phyloP scores from a whole-genome alignment of 2,797 vertebrate species.

The Pagetopsis macropterus region DNA sequence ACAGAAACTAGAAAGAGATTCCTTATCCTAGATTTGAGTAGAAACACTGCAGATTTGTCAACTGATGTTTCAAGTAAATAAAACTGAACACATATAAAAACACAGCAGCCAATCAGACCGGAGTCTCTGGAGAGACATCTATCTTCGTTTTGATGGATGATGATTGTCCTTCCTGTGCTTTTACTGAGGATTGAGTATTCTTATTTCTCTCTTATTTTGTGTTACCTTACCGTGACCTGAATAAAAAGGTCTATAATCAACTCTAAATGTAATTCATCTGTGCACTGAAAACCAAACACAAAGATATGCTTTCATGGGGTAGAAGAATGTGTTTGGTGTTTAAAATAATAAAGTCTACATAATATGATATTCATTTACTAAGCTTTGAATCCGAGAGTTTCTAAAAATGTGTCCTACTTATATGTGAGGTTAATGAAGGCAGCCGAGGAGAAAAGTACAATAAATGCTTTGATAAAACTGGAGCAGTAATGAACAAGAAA shows the following conservation, averaged over 20 bases:
- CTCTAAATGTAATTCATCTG: not conserved
- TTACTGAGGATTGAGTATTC: not conserved
- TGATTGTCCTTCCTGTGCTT: not conserved
- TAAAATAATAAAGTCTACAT: too few species aligned
- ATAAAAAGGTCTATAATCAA: not conserved
- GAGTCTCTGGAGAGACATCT: not conserved
- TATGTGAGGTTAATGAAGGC: constrained; percentile 39
- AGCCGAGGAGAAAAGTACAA: constrained; percentile 6
- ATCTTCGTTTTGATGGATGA: not conserved
- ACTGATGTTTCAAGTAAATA: not conserved
- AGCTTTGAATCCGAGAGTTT: constrained; percentile 5
- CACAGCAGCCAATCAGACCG: not conserved
- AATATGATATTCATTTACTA: constrained; percentile 1
- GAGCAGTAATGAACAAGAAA: constrained; percentile 45
- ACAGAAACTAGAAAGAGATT: not conserved
- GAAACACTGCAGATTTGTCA: not conserved
- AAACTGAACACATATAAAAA: not conserved
- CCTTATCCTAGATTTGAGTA: not conserved
- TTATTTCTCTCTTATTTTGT: not conserved
- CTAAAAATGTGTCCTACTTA: not conserved
- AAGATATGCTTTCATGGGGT: not conserved
- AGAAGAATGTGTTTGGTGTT: not conserved
- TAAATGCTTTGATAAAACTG: constrained; percentile 18
- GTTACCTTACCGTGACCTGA: not conserved
- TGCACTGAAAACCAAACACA: not conserved